phyloP scores from a whole-genome alignment of 2,797 vertebrate species.

The Parotocinclus haroldoi region DNA sequence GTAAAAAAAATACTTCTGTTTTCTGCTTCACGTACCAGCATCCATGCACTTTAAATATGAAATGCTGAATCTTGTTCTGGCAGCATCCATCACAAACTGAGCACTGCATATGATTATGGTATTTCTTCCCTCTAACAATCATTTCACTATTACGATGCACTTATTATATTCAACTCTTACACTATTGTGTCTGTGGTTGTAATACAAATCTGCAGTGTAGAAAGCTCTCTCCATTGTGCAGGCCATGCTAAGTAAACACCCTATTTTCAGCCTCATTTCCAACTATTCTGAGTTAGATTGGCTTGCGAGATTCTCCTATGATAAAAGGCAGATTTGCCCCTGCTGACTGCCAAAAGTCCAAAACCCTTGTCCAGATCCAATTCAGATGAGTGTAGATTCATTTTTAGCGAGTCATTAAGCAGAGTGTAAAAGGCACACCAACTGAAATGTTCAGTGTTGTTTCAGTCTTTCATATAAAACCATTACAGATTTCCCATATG shows the following conservation, averaged over 20 bases:
- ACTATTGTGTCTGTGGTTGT: not conserved
- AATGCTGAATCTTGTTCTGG: no score
- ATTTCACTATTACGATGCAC: no score
- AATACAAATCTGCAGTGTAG: constrained; percentile 26
- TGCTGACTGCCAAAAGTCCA: constrained; percentile 35
- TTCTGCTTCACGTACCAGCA: no score
- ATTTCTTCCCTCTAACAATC: no score
- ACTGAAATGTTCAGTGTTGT: constrained; percentile 29
- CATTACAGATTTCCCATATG: constrained; percentile 34
- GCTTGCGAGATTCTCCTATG: constrained; percentile 38
- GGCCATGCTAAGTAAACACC: constrained; percentile 67
- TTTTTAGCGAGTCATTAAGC: constrained; percentile 44
- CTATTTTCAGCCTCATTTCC: constrained; percentile 56
- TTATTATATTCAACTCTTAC: no score
- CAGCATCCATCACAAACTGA: no score
- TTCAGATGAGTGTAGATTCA: constrained; percentile 39
- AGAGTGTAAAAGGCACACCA: constrained; percentile 26
- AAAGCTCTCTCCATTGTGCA: constrained; percentile 77
- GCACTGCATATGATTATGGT: no score
- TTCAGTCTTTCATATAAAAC: constrained; percentile 23
- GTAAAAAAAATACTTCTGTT: no score
- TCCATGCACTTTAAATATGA: no score
- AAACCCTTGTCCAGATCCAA: constrained; percentile 26
- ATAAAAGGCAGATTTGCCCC: constrained; percentile 44
- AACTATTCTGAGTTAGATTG: constrained; percentile 25